Conservation (phyloP, 2,888 invertebrate species). For the Notodonta dromedarius region DNA sequence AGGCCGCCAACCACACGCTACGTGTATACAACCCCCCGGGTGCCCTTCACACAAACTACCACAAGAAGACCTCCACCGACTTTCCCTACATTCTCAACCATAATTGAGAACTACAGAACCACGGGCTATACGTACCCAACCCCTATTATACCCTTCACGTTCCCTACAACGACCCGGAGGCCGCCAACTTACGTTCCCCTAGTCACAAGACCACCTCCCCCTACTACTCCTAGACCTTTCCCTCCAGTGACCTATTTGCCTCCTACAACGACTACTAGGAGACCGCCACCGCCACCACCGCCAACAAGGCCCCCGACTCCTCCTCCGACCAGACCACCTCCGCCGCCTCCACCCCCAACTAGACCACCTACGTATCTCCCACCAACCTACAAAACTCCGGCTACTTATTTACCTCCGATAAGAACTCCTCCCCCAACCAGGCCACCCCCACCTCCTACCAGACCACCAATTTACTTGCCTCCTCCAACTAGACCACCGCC, state of each 20-base stretch:
- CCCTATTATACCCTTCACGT: slow-evolving; percentile 27
- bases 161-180: slow-evolving; percentile 26
- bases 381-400: slow-evolving; percentile 25
- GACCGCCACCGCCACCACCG: slow-evolving; percentile 27
- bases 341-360: slow-evolving; percentile 19
- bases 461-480: slow-evolving; percentile 26
- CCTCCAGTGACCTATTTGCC: slow-evolving; percentile 21
- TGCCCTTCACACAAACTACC: slow-evolving; percentile 3
- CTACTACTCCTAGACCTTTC: slow-evolving; percentile 22
- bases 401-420: slow-evolving; percentile 10
- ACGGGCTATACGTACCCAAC: slow-evolving; percentile 42
- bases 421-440: slow-evolving; percentile 14
- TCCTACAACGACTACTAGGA: slow-evolving; percentile 19
- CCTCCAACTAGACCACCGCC: slow-evolving; percentile 24
- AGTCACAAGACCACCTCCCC: slow-evolving; percentile 8
- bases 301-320: slow-evolving; percentile 26
- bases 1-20: slow-evolving; percentile 6
- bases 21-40: slow-evolving; percentile 11
- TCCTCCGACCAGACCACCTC: slow-evolving; percentile 18
- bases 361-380: slow-evolving; percentile 27
- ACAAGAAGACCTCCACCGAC: slow-evolving; percentile 23
- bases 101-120: slow-evolving; percentile 30
- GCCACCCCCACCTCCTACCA: slow-evolving; percentile 17
- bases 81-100: slow-evolving; percentile 36
- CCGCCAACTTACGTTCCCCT: slow-evolving; percentile 6